phyloP scores from a whole-genome alignment of 2,888 invertebrate species.

The Spialia ferax region DNA sequence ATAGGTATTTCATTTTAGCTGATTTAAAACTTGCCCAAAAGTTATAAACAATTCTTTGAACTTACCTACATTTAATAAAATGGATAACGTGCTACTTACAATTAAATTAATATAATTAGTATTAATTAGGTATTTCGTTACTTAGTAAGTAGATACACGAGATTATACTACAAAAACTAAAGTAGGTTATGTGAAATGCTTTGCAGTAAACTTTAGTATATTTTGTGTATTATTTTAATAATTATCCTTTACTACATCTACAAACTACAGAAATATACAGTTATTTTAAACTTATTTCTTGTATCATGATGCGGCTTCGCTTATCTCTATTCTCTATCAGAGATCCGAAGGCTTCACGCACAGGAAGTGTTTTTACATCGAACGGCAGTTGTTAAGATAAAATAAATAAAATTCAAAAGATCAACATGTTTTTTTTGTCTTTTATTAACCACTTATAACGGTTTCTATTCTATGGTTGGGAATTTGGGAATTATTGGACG shows the following conservation, averaged over 20 bases:
- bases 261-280: not conserved
- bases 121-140: too few species aligned
- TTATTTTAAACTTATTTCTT: not conserved
- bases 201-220: too few species aligned
- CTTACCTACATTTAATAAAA: too few species aligned
- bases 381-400: slow-evolving; percentile 5
- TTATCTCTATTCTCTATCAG: slow-evolving; percentile 5
- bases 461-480: not conserved
- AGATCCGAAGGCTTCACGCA: slow-evolving; percentile 8
- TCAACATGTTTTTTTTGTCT: slow-evolving; percentile 9
- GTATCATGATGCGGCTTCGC: not conserved
- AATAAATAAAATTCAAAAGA: not conserved
- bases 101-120: too few species aligned
- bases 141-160: too few species aligned
- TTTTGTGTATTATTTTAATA: too few species aligned
- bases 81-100: too few species aligned
- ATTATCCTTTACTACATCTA: not conserved
- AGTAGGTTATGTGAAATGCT: too few species aligned
- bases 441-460: slow-evolving; percentile 8
- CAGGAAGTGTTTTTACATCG: slow-evolving; percentile 15
- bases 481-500: not conserved
- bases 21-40: too few species aligned
- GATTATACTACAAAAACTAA: too few species aligned
- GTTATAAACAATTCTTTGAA: too few species aligned
- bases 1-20: not conserved